phyloP scores from a whole-genome alignment of 2,888 invertebrate genomes.

The Lepidochrysops patricia region DNA sequence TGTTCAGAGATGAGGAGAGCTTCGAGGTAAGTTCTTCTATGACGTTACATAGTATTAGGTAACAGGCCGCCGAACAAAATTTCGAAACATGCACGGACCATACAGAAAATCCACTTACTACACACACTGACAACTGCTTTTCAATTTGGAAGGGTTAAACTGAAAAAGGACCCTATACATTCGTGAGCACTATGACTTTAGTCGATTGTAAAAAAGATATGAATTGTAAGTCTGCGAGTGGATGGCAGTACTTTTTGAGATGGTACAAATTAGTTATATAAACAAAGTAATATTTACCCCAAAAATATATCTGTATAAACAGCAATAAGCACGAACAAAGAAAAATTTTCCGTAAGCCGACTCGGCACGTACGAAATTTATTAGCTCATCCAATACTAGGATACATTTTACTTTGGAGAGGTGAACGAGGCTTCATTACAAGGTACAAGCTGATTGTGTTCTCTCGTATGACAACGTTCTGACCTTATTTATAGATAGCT shows the following conservation, averaged over 20 bases:
- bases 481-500: background rate
- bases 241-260: background rate
- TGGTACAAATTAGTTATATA: background rate
- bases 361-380: slow-evolving; percentile 62
- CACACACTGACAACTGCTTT: no score
- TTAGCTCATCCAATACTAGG: slow-evolving; percentile 60
- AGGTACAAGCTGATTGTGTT: background rate
- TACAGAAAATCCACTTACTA: no score
- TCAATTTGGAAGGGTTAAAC: no score
- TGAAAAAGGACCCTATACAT: no score
- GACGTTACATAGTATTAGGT: no score
- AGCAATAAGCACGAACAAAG: slow-evolving; percentile 21
- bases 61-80: no score
- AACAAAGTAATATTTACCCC: background rate
- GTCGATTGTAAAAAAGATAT: no score
- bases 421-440: background rate
- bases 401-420: slow-evolving; percentile 41
- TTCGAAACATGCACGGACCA: no score
- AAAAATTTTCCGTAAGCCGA: slow-evolving; percentile 39
- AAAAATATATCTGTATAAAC: background rate
- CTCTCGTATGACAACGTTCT: background rate
- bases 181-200: no score
- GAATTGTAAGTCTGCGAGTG: no score
- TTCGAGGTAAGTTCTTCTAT: slow-evolving; percentile 1
- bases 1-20: slow-evolving; percentile 34